Base-by-base conservation (phyloP, 2,113 vertebrate species). In the Pao palembangensis region DNA sequence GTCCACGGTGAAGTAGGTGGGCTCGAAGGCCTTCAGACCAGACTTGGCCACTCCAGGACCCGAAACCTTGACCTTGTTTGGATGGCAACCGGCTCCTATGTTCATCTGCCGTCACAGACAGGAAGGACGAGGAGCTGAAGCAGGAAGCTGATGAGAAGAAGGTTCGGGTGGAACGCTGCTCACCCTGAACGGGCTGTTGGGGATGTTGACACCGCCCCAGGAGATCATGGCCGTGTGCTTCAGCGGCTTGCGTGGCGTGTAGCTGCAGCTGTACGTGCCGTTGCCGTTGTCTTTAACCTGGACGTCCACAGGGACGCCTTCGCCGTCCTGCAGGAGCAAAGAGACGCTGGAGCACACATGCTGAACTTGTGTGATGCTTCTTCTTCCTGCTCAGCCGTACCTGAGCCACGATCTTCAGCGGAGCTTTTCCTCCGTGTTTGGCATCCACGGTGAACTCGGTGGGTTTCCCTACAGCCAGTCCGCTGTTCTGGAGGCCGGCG, bases 391-490 rank as follows among this genome's bases (percentile, higher is more conserved):
- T 47, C 18, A 62, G 11, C 43, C 8, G 1, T 61, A 95, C 95
- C 93, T 96, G 94, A 41, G 94, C 92, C 58, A 91, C 81, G 31
- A 95, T 90, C 69, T 93, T 93, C 23, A 97, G 88, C 13, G 94
- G 90, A 18, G 93, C 94, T 71, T 93, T 94, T 28, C 95, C 95
- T 7, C 92, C 94, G 0, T 75, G 90, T 75, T 93, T 94, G 61
- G 94, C 94, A 50, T 97, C 95, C 1, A 97, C 94, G 0, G 93
- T 95, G 85, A 97, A 96, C 80, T 96, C 94, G 0, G 93, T 92
- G 3, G 92, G 91, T 52, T 94, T 94, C 43, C 93, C 93, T 20
- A 95, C 85, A 2, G 93, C 90, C 60, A 95, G 75, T 0, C 95
- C 94, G 0, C 87, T 92, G 80, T 92, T 93, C 60, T 96, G 92